Percentiles rank a stretch among this genome's conserved stretches.
Conservation (phyloP, 2,888 invertebrate species). For the Diplazon laetatorius region DNA sequence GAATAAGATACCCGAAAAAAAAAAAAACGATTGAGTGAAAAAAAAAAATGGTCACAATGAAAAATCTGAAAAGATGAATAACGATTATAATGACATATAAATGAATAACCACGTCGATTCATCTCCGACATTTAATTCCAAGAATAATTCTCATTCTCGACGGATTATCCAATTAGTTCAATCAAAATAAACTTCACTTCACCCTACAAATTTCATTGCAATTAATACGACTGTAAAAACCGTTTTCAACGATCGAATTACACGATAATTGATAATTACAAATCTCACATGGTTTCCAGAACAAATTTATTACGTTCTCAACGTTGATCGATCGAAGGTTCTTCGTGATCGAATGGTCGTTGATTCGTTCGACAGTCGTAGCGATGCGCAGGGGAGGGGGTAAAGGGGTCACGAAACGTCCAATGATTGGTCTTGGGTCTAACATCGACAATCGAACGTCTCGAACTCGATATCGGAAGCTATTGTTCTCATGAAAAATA, state of each 20-base stretch:
- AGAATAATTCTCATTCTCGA: neutral
- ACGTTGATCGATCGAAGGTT: constrained; percentile 2
- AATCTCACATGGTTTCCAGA: too few relatives aligned
- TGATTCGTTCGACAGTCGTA: neutral
- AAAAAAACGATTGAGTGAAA: too few relatives aligned
- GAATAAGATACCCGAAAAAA: too few relatives aligned
- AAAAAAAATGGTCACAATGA: too few relatives aligned
- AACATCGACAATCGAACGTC: neutral
- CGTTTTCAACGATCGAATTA: too few relatives aligned
- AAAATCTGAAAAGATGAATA: too few relatives aligned
- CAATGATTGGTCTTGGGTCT: constrained; percentile 1
- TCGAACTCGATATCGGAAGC: constrained; percentile 28
- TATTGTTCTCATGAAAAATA: constrained; percentile 36
- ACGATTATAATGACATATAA: too few relatives aligned
- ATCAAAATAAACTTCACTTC: too few relatives aligned
- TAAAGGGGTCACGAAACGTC: neutral
- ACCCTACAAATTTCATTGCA: too few relatives aligned
- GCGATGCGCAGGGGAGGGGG: constrained; percentile 4
- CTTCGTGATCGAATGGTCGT: constrained; percentile 14
- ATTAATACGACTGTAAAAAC: too few relatives aligned
- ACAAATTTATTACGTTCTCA: neutral
- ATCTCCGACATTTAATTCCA: neutral
- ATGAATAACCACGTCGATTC: neutral
- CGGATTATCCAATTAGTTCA: too few relatives aligned
- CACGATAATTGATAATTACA: too few relatives aligned